These are phyloP conservation scores for Pyxicephalus adspersus DNA, from an alignment of 2,113 vertebrate species.

Conservation along the genomic window DNA sequence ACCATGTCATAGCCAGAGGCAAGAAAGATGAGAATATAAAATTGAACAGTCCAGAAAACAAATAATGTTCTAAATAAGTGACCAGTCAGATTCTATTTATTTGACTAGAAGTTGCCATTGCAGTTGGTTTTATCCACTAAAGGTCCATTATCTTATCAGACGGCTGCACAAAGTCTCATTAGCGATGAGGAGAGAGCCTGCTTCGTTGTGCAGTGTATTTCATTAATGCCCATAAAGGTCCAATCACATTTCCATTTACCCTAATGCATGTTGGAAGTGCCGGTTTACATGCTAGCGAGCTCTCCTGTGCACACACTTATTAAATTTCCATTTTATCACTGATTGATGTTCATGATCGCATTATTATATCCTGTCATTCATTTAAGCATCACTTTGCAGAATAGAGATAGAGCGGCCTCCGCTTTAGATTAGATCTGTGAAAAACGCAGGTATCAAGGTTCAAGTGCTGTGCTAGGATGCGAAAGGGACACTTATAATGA, in stretches of 20 bases:
- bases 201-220: neutral
- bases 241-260: slow-evolving; percentile 18
- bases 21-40: neutral
- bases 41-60: slow-evolving; percentile 8
- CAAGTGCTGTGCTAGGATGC: slow-evolving; percentile 22
- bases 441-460: slow-evolving; percentile 19
- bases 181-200: slow-evolving; percentile 5
- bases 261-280: slow-evolving; percentile 48
- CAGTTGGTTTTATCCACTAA: slow-evolving; percentile 23
- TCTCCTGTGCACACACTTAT: slow-evolving; percentile 35
- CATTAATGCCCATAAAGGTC: slow-evolving; percentile 11
- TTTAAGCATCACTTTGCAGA: slow-evolving; percentile 39
- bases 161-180: slow-evolving; percentile 34
- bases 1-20: neutral
- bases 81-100: neutral
- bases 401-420: slow-evolving; percentile 27
- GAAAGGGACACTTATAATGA: slow-evolving; percentile 5
- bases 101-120: neutral
- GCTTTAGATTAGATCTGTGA: slow-evolving; percentile 2
- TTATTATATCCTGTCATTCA: slow-evolving; percentile 47
- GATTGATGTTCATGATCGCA: slow-evolving; percentile 43
- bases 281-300: slow-evolving; percentile 28
- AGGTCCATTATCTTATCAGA: neutral
- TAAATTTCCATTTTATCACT: slow-evolving; percentile 39
- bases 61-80: slow-evolving; percentile 17